A percentile compares a stretch with the other conserved stretches of the same genome.
Conservation (phyloP, 30 jellyfish, hydroid and myxozoan genomes). For the Hydra vulgaris region DNA sequence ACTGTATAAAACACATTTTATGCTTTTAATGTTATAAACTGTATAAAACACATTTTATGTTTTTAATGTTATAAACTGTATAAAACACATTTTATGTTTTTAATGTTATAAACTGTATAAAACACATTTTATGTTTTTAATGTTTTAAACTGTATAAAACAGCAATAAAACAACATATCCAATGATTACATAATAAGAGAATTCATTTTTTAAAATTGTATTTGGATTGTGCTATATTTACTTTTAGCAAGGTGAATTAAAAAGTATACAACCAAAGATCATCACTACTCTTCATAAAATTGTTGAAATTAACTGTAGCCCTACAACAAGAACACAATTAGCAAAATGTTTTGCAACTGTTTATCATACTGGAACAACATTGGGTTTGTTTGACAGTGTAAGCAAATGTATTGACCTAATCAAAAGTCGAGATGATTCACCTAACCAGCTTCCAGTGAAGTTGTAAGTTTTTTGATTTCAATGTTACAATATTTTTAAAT, state of each 20-base stretch:
- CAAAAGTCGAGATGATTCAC: conserved; percentile 74
- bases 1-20: no score
- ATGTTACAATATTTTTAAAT: neutral
- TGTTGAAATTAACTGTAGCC: conserved; percentile 61
- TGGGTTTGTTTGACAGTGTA: conserved; percentile 65
- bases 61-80: no score
- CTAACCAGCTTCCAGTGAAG: conserved; percentile 41
- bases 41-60: no score
- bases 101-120: no score
- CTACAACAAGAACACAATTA: conserved; percentile 76
- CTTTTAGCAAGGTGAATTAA: conserved; percentile 48
- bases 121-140: no score
- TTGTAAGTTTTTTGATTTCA: conserved; percentile 36
- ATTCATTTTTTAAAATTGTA: neutral
- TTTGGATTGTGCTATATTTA: no score
- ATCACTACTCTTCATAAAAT: conserved; percentile 51
- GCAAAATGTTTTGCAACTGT: conserved; percentile 70
- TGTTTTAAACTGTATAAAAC: no score
- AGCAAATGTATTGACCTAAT: conserved; percentile 58
- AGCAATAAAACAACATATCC: no score
- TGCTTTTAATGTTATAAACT: no score
- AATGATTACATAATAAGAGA: no score
- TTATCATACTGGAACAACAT: conserved; percentile 43
- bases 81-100: no score
- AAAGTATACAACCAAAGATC: conserved; percentile 61